Base-by-base conservation (phyloP, 2,888 invertebrate genomes). In the Gibbula magus region DNA sequence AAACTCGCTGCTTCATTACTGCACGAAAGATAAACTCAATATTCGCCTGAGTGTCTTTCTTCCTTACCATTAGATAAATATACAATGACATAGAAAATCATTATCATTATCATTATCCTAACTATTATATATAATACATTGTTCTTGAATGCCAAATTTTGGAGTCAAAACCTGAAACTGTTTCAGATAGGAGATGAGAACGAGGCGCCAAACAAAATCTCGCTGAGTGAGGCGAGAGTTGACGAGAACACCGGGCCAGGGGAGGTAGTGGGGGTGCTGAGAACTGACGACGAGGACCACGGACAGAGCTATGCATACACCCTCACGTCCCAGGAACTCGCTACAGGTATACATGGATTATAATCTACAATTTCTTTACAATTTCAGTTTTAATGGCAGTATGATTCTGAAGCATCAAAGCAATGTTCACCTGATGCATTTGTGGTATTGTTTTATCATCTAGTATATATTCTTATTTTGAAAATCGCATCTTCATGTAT, bases 211-310 rank as follows among this genome's bases (percentile, higher is more conserved):
- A 79, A 79, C n/a, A 76, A 61, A n/a, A 81, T 88, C 22, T 66
- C 54, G 8, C 76, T 87, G 13, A 84, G 81, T 70, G 79, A 67
- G 35, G 29, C 73, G n/a, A 73, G 53, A 20, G 81, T 86, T 18
- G 70, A 80, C 2, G 88, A 88, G 77, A 82, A 79, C 53, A 51
- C 84, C 10, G 67, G 35, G 0, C 78, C 80, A n/a, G 88, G 86
- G 1, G 78, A 66, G 10, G 45, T 77, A 8, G 81, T 88, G 52
- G 87, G 85, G 3, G 54, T 39, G 29, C 67, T 88, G 1, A 61
- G 79, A 13, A 86, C 87, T 8, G 61, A 80, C 18, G 88, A 88
- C 74, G 81, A 81, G n/a, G 88, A 88, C 80, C 73, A 77, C 29
- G 81, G 83, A 18, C 87, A 88, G 61, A 79, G 52, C n/a, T 87